A percentile compares a stretch with the other conserved stretches of the same genome.
Conservation (phyloP, 2,113 vertebrate genomes). For the Podilymbus podiceps region DNA sequence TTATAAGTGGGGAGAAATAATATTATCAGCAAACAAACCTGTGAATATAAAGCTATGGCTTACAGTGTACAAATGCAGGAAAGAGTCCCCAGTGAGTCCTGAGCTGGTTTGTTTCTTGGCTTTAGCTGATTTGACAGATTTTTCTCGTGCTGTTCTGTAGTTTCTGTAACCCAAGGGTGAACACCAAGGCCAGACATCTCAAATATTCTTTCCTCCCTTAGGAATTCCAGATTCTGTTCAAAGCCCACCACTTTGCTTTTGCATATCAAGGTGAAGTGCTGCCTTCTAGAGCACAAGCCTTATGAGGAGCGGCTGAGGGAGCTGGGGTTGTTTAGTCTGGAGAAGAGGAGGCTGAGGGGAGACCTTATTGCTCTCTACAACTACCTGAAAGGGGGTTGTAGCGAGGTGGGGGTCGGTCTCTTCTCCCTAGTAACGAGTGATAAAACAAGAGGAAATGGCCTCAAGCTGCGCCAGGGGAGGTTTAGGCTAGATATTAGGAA, state of each 20-base stretch:
- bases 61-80: background rate
- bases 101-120: background rate
- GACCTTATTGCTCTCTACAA: too few relatives aligned
- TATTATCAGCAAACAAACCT: background rate
- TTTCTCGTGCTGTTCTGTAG: background rate
- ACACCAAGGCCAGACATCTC: background rate
- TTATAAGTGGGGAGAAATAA: background rate
- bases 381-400: too few relatives aligned
- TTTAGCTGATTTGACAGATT: background rate
- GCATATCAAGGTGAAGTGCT: background rate
- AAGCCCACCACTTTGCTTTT: background rate
- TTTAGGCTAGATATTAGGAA: too few relatives aligned
- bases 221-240: background rate
- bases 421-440: too few relatives aligned
- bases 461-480: too few relatives aligned
- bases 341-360: too few relatives aligned
- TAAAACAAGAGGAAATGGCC: too few relatives aligned
- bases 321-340: too few relatives aligned
- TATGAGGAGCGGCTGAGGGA: too few relatives aligned
- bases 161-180: background rate
- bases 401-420: too few relatives aligned
- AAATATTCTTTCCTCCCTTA: background rate
- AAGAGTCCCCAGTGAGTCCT: background rate
- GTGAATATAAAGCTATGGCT: background rate
- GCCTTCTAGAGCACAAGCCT: background rate